Percentiles rank a stretch among this genome's conserved stretches.
phyloP scores from a whole-genome alignment of 2,888 invertebrate genomes.

The Hirtodrosophila trivittata region DNA sequence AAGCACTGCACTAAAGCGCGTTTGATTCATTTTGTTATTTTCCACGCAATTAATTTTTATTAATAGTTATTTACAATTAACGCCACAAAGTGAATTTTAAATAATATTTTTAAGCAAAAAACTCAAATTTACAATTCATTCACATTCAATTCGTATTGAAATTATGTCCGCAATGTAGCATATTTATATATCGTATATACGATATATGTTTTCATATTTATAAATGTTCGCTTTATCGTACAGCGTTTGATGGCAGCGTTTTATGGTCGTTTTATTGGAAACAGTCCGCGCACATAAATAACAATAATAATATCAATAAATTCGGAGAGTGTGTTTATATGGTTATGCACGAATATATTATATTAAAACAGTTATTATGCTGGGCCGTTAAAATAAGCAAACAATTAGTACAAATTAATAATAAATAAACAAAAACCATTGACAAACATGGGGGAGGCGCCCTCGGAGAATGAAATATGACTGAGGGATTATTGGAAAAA shows the following conservation, averaged over 20 bases:
- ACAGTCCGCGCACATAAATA: not conserved
- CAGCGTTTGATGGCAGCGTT: not conserved
- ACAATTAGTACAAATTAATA: slow-evolving; percentile 51
- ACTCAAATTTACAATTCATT: too few species aligned
- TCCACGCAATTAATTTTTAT: too few species aligned
- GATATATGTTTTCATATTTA: too few species aligned
- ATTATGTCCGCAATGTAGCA: too few species aligned
- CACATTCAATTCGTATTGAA: too few species aligned
- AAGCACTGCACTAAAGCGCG: too few species aligned
- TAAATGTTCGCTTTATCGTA: not conserved
- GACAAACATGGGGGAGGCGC: not conserved
- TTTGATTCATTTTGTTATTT: too few species aligned
- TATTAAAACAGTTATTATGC: slow-evolving; percentile 11
- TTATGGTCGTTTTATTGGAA: slow-evolving; percentile 2
- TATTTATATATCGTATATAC: too few species aligned
- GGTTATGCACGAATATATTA: not conserved
- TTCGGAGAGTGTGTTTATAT: not conserved
- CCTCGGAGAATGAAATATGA: slow-evolving; percentile 36
- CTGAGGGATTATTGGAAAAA: slow-evolving; percentile 3
- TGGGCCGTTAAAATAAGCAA: slow-evolving; percentile 26
- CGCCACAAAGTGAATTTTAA: too few species aligned
- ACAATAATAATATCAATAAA: slow-evolving; percentile 11
- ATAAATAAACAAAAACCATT: slow-evolving; percentile 38
- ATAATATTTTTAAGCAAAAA: too few species aligned
- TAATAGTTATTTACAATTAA: too few species aligned